A percentile compares a stretch with the other conserved stretches of the same genome.
Evolutionary conservation across 2,888 invertebrate genomes (phyloP).

Genomic region (Agrilus biguttatus): DNA sequence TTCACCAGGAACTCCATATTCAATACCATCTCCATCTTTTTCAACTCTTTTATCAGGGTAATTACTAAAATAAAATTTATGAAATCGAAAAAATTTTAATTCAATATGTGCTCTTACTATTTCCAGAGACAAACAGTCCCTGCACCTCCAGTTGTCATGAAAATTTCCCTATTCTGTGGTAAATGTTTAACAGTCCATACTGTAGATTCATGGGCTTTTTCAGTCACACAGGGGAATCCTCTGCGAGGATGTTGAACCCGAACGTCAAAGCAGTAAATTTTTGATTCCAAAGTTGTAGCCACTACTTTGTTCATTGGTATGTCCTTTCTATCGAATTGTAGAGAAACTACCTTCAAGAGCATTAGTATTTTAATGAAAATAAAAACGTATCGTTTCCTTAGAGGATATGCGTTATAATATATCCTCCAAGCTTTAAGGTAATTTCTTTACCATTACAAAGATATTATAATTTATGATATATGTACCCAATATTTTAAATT

Average conservation of each 20-base stretch:
- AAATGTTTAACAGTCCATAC: constrained; percentile 80
- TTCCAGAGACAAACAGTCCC: constrained; percentile 92
- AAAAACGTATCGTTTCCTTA: too few species aligned
- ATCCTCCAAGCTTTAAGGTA: too few species aligned
- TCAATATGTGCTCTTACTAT: constrained; percentile 50
- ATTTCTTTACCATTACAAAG: neutral
- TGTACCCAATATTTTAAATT: neutral
- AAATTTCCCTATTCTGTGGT: constrained; percentile 89
- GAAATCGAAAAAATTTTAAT: neutral
- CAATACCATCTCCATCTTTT: constrained; percentile 55
- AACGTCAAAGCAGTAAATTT: constrained; percentile 78
- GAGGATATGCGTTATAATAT: too few species aligned
- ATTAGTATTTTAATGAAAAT: neutral
- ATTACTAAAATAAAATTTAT: constrained; percentile 33
- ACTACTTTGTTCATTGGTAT: constrained; percentile 92
- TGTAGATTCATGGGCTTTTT: constrained; percentile 50
- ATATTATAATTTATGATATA: neutral
- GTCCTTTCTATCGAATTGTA: constrained; percentile 87
- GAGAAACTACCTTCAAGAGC: constrained; percentile 50
- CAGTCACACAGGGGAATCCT: constrained; percentile 59
- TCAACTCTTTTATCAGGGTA: constrained; percentile 68
- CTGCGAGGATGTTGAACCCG: constrained; percentile 75
- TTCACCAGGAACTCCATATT: constrained; percentile 62
- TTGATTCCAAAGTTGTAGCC: constrained; percentile 82
- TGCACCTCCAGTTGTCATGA: constrained; percentile 78